A percentile compares a stretch with the other conserved stretches of the same genome.
These are phyloP conservation scores for Mactromeris polynyma DNA, from an alignment of 2,888 invertebrate genomes.

Conservation along the genomic window DNA sequence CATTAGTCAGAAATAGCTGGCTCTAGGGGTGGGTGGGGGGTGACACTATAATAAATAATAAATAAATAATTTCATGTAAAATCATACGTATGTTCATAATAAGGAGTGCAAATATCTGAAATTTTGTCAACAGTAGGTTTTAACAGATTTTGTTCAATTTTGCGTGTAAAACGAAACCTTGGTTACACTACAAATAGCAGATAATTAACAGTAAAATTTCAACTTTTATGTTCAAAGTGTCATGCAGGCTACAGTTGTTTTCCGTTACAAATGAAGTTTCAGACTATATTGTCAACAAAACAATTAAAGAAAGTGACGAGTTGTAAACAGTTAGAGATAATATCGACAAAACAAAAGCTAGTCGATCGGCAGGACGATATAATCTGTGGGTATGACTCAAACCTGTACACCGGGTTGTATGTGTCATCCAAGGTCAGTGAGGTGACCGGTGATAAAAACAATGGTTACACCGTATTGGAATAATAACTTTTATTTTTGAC, in stretches of 20 bases:
- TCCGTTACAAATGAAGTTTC: not conserved
- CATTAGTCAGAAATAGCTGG: no score
- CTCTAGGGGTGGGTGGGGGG: no score
- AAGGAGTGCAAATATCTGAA: no score
- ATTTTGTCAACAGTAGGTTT: no score
- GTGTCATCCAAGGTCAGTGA: not conserved
- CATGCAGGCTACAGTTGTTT: not conserved
- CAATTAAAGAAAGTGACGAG: conserved; percentile 47
- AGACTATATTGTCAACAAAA: not conserved
- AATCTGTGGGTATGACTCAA: not conserved
- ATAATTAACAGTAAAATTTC: not conserved
- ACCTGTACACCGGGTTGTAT: not conserved
- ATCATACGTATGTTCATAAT: no score
- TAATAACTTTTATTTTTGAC: not conserved
- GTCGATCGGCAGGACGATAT: not conserved
- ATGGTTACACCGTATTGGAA: not conserved
- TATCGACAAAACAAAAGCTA: not conserved
- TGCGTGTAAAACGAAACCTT: not conserved
- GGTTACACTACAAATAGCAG: not conserved
- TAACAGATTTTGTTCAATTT: not conserved
- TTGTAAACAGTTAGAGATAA: conserved; percentile 17
- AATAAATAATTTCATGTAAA: no score
- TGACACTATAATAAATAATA: no score
- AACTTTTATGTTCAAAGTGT: not conserved
- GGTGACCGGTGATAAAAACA: not conserved